phyloP scores from a whole-genome alignment of 2,888 invertebrate genomes.

The Mesodorylaimus sp. region DNA sequence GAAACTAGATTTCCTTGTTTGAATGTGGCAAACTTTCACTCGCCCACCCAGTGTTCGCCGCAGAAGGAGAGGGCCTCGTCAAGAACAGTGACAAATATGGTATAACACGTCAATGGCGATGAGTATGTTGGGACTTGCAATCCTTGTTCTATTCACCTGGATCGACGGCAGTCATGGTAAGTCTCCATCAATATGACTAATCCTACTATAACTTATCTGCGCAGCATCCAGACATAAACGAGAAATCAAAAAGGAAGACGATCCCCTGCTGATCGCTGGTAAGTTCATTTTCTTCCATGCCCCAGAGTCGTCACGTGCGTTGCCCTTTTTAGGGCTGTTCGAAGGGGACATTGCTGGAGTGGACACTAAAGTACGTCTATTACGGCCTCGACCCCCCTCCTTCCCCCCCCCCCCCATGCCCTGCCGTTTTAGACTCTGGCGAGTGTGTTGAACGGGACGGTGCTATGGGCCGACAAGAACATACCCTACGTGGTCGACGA shows the following conservation, averaged over 20 bases:
- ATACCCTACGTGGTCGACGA: not conserved
- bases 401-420: not conserved
- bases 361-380: not conserved
- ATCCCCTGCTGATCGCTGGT: not conserved
- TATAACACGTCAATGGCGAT: too few species aligned
- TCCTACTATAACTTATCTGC: too few species aligned
- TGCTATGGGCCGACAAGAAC: not conserved
- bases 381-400: not conserved
- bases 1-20: too few species aligned
- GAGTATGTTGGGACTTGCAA: too few species aligned
- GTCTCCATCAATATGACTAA: too few species aligned
- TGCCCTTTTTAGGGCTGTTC: not conserved
- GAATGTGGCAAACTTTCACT: too few species aligned
- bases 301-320: not conserved
- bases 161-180: too few species aligned
- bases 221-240: not conserved
- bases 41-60: too few species aligned
- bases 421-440: not conserved
- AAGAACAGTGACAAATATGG: too few species aligned
- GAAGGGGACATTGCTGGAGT: slow-evolving; percentile 6
- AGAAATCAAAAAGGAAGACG: not conserved
- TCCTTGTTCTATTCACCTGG: too few species aligned
- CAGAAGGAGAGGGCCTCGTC: too few species aligned
- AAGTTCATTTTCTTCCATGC: not conserved
- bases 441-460: not conserved